These are phyloP conservation scores for Temnothorax longispinosus DNA, from an alignment of 1,140 invertebrate genomes.

Conservation along the genomic window DNA sequence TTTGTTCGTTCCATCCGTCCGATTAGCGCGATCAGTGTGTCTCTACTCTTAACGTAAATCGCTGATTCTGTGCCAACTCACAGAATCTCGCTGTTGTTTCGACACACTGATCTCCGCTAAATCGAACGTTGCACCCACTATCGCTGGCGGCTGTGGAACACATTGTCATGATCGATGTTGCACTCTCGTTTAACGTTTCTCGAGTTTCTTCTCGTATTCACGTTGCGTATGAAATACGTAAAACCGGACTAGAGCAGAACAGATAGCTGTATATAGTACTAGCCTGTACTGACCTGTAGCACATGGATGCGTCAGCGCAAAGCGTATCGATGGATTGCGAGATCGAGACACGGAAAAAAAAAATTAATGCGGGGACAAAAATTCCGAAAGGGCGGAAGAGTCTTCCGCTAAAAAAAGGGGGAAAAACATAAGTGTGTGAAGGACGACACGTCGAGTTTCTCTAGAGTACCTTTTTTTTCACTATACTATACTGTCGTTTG, in stretches of 20 bases:
- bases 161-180: conserved; percentile 65
- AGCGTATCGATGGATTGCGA: conserved; percentile 76
- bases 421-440: conserved; percentile 57
- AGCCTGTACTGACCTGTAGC: conserved; percentile 86
- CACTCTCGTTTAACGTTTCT: conserved; percentile 41
- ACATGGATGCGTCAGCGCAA: conserved; percentile 84
- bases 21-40: conserved; percentile 30
- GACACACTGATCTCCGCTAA: conserved; percentile 31
- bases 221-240: conserved; percentile 14
- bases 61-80: not conserved
- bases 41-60: not conserved
- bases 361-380: conserved; percentile 50
- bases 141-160: conserved; percentile 63
- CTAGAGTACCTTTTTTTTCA: conserved; percentile 70
- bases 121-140: not conserved
- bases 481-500: conserved; percentile 59
- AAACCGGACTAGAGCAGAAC: conserved; percentile 63
- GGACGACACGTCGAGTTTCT: conserved; percentile 74
- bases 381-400: conserved; percentile 62
- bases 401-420: conserved; percentile 34
- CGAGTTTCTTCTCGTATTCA: not conserved
- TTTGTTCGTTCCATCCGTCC: conserved; percentile 46
- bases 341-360: conserved; percentile 61
- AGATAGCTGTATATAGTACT: conserved; percentile 84
- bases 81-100: not conserved